phyloP scores from a whole-genome alignment of 2,888 invertebrate species.

The Caenorhabditis plicata region DNA sequence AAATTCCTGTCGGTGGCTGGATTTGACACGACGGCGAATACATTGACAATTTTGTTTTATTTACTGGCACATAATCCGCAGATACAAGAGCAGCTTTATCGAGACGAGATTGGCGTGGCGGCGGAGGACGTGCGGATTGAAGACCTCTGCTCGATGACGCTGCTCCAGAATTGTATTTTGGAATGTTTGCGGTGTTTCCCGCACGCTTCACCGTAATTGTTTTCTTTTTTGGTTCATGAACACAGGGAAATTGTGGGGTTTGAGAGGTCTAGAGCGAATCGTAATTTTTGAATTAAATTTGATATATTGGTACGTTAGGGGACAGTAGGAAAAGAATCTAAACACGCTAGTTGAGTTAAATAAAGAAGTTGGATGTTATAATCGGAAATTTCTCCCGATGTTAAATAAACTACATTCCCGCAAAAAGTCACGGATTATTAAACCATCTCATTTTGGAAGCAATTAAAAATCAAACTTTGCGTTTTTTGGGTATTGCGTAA shows the following conservation, averaged over 20 bases:
- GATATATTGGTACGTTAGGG: no score
- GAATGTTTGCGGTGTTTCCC: slow-evolving; percentile 51
- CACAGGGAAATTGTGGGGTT: background rate
- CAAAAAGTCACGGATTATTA: no score
- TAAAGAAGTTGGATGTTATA: no score
- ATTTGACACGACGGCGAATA: slow-evolving; percentile 69
- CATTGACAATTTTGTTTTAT: slow-evolving; percentile 68
- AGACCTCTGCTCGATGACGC: slow-evolving; percentile 15
- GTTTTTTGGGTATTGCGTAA: no score
- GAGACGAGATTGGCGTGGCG: slow-evolving; percentile 11
- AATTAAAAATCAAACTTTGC: no score
- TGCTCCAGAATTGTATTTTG: slow-evolving; percentile 42
- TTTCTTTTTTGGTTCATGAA: background rate
- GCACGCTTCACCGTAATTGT: slow-evolving; percentile 52
- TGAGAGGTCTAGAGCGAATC: no score
- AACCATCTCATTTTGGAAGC: no score
- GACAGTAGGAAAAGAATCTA: no score
- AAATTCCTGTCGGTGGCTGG: slow-evolving; percentile 56
- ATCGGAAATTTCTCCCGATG: no score
- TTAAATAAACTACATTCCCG: no score
- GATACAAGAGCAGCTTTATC: slow-evolving; percentile 14
- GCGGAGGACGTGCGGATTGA: slow-evolving; percentile 16
- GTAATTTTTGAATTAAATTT: no score
- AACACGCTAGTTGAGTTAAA: no score
- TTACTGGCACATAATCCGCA: slow-evolving; percentile 66